phyloP scores from a whole-genome alignment of 2,888 invertebrate species.

The Meta bourneti region DNA sequence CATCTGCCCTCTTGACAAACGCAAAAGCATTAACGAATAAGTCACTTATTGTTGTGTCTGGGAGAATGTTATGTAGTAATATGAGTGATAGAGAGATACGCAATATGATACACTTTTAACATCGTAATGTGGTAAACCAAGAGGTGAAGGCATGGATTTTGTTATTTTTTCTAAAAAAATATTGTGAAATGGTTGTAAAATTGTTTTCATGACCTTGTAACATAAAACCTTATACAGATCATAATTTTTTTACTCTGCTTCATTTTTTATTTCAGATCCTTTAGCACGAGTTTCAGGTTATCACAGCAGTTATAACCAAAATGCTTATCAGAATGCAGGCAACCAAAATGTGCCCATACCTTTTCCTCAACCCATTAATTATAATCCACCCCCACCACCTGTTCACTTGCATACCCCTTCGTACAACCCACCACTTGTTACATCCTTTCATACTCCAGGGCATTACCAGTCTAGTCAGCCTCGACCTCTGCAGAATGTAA shows the following conservation, averaged over 20 bases:
- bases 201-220: background rate
- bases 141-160: background rate
- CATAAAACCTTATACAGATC: too few relatives aligned
- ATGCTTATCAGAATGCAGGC: conserved; percentile 19
- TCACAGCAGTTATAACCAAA: conserved; percentile 42
- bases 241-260: background rate
- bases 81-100: too few relatives aligned
- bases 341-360: conserved; percentile 34
- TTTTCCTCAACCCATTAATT: conserved; percentile 19
- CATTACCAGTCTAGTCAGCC: conserved; percentile 37
- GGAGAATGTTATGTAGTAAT: too few relatives aligned
- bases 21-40: too few relatives aligned
- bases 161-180: background rate
- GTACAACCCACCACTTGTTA: conserved; percentile 1
- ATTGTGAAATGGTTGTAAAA: too few relatives aligned
- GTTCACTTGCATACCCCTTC: conserved; percentile 41
- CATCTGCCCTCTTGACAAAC: too few relatives aligned
- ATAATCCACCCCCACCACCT: conserved; percentile 56
- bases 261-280: conserved; percentile 41
- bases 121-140: too few relatives aligned
- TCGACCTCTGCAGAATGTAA: background rate
- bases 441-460: background rate
- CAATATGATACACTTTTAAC: too few relatives aligned
- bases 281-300: conserved; percentile 37
- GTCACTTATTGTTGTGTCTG: too few relatives aligned